Evolutionary conservation across 2,888 invertebrate species (phyloP), one percentile per base, ranked within the genome.

Genomic region (Helobdella robusta): DNA sequence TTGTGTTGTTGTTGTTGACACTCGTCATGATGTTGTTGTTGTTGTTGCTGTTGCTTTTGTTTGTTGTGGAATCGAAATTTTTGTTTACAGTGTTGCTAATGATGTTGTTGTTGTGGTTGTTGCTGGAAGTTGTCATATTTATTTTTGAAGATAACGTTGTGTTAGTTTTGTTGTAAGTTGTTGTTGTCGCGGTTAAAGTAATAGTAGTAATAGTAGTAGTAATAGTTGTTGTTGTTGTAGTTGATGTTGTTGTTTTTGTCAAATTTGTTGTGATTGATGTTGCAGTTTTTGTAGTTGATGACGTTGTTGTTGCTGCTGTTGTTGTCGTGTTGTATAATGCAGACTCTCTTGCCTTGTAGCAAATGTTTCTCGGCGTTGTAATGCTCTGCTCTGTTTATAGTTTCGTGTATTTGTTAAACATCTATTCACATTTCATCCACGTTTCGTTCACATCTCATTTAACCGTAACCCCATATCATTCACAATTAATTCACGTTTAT

Each of bases 361-460:
- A 62, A 30, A 62, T 62, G 62, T 62, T 62, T 34, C 62, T 62
- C n/a, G 62, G 62, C n/a, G 62, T 62, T 15, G 62, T 62, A n/a
- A 50, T 28, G 15, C 44, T 62, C 25, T 62, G 62, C 25, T 62
- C 62, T 62, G 50, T 23, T 50, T 6, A 50, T 50, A n/a, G n/a
- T n/a, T n/a, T n/a, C n/a, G n/a, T n/a, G n/a, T n/a, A n/a, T n/a
- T n/a, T n/a, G n/a, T n/a, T n/a, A n/a, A n/a, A n/a, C n/a, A n/a
- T n/a, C n/a, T n/a, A n/a, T n/a, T n/a, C n/a, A n/a, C n/a, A n/a
- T n/a, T n/a, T n/a, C n/a, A n/a, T n/a, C n/a, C n/a, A n/a, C n/a
- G n/a, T n/a, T n/a, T n/a, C n/a, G n/a, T n/a, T n/a, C n/a, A n/a
- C n/a, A n/a, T n/a, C n/a, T n/a, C n/a, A n/a, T n/a, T n/a, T n/a